Base-by-base conservation (phyloP, 2,888 invertebrate genomes). In the Erynnis tages region DNA sequence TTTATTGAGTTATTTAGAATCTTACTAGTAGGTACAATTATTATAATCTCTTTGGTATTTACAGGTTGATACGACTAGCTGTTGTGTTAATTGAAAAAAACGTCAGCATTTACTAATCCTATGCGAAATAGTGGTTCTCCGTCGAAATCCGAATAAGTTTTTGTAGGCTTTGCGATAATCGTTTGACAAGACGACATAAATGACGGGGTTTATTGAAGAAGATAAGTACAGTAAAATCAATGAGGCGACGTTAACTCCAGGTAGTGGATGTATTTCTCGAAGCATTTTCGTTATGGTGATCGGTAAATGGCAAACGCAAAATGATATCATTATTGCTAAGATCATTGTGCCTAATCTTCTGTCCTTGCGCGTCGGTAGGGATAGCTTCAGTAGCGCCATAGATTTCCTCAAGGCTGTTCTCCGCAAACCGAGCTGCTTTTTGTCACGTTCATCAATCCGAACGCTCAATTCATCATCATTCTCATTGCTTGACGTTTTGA, bases 101-200 rank as follows among this genome's bases (percentile, higher is more conserved):
- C 37, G 10, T 37, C 37, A 37, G 10, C 40, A 40, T 14, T 40
- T 11, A 13, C 17, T 40, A 14, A 23, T 13, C 14, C 27, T 29
- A 27, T 19, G 13, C 13, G 17, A n/a, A 4, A 25, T 21, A 3
- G 37, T 47, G 0, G 29, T 5, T 17, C 8, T 40, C 11, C 17
- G 21, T 40, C 76, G 67, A 69, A 93, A 93, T 65, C 91, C 91
- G 41, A 96, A 89, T 29, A 96, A 91, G 27, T 93, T 93, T 69
- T 93, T 94, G 76, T 97, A 97, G 1, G 97, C 97, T 77, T 96
- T 94, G 60, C 97, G 89, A 73, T 97, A 97, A 67, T 96, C 97
- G 71, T 94, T 95, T 67, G 97, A 97, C 96, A 97, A 96, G 45
- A 97, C 96, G 45, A 97, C 97, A 74, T 97, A 97, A 66, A 97